These are phyloP conservation scores for Orthonychiurus folsomi DNA, from an alignment of 2,888 invertebrate species.

Conservation along the genomic window DNA sequence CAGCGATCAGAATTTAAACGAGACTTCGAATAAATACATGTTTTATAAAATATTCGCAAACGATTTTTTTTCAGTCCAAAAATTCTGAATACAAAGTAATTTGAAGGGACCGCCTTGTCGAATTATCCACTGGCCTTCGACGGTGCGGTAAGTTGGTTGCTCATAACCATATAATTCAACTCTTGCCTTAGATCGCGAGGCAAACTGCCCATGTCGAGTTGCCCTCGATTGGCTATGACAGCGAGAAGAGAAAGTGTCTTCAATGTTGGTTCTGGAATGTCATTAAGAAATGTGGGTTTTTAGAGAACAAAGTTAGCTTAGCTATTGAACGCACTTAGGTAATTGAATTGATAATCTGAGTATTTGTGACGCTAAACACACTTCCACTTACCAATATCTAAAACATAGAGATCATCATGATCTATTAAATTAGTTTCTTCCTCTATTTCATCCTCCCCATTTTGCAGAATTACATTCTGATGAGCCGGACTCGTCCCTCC, in stretches of 20 bases:
- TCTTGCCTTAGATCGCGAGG: slow-evolving; percentile 52
- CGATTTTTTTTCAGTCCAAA: too few relatives aligned
- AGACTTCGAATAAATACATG: too few relatives aligned
- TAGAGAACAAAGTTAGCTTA: too few relatives aligned
- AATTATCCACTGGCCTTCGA: slow-evolving; percentile 4
- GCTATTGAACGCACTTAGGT: too few relatives aligned
- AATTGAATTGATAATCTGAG: too few relatives aligned
- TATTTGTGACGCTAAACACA: too few relatives aligned
- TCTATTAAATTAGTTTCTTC: slow-evolving; percentile 54
- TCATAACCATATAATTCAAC: slow-evolving; percentile 32
- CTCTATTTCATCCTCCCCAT: slow-evolving; percentile 24
- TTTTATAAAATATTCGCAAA: too few relatives aligned
- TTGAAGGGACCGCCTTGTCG: too few relatives aligned
- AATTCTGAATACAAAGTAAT: too few relatives aligned
- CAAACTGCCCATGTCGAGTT: slow-evolving; percentile 54
- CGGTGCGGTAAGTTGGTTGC: slow-evolving; percentile 25
- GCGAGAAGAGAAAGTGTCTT: slow-evolving; percentile 62
- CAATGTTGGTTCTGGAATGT: slow-evolving; percentile 59
- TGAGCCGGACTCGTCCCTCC: slow-evolving; percentile 63
- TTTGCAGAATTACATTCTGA: slow-evolving; percentile 14
- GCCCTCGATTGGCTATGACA: slow-evolving; percentile 53
- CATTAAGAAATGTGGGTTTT: slow-evolving; percentile 25
- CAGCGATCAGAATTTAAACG: too few relatives aligned
- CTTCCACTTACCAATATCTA: slow-evolving; percentile 58
- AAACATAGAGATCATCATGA: slow-evolving; percentile 70